These are phyloP conservation scores for Drosophila meridiana DNA, from an alignment of 2,888 invertebrate species.

Conservation along the genomic window DNA sequence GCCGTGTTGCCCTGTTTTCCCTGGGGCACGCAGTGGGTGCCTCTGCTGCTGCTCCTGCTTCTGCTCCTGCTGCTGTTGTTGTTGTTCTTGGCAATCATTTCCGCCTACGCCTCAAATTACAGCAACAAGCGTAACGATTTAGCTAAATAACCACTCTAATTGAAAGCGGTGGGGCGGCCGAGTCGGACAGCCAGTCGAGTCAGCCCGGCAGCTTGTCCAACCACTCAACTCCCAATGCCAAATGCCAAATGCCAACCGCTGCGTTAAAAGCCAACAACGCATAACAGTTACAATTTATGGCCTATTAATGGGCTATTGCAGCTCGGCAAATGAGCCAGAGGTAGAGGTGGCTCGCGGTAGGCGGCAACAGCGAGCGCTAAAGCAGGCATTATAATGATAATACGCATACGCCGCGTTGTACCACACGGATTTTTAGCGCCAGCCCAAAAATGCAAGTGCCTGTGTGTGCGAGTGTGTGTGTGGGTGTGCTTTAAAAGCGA, in stretches of 20 bases:
- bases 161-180: constrained; percentile 65
- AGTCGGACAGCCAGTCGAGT: not conserved
- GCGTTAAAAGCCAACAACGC: constrained; percentile 78
- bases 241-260: constrained; percentile 71
- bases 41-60: constrained; percentile 1
- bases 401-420: constrained; percentile 50
- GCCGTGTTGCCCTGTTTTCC: constrained; percentile 30
- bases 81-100: constrained; percentile 60
- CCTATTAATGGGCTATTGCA: constrained; percentile 71
- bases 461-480: not conserved
- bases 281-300: constrained; percentile 82
- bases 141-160: constrained; percentile 79
- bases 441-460: constrained; percentile 8
- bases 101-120: constrained; percentile 70
- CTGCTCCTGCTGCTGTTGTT: constrained; percentile 29
- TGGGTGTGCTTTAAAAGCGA: constrained; percentile 46
- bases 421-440: constrained; percentile 27
- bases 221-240: constrained; percentile 57
- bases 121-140: constrained; percentile 74
- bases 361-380: constrained; percentile 28
- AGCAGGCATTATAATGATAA: constrained; percentile 49
- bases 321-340: constrained; percentile 6
- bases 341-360: constrained; percentile 55
- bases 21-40: constrained; percentile 33
- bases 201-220: not conserved